Conservation (phyloP, 2,888 invertebrate genomes). For the Cryptocephalus primarius region DNA sequence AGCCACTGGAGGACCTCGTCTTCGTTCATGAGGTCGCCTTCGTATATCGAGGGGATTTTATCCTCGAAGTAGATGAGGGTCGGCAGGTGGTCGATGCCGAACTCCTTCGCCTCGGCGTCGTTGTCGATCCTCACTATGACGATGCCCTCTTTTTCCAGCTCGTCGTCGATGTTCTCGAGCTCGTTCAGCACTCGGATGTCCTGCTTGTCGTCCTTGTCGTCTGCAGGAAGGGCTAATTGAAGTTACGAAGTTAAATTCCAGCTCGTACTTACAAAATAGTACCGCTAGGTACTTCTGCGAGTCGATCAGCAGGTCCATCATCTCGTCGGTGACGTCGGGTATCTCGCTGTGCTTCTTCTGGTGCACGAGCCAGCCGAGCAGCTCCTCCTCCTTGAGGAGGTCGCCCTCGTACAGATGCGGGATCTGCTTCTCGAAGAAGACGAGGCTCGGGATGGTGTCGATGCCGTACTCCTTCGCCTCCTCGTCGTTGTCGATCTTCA, state of each 20-base stretch:
- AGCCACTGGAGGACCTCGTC: constrained; percentile 86
- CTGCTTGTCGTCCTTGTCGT: constrained; percentile 83
- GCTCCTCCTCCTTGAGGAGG: constrained; percentile 79
- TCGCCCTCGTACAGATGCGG: constrained; percentile 54
- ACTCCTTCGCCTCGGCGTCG: constrained; percentile 81
- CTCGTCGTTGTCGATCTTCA: constrained; percentile 79
- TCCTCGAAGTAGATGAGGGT: constrained; percentile 82
- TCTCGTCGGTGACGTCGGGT: constrained; percentile 85
- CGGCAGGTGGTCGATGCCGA: constrained; percentile 80
- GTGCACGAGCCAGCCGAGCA: constrained; percentile 82
- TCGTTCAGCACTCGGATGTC: constrained; percentile 80
- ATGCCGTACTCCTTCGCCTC: constrained; percentile 87
- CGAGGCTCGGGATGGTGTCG: constrained; percentile 71
- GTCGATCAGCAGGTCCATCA: constrained; percentile 84
- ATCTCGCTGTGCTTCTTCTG: constrained; percentile 86
- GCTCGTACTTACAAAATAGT: constrained; percentile 71
- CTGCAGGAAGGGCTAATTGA: constrained; percentile 35
- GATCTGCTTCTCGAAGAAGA: constrained; percentile 55
- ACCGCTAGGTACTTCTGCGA: constrained; percentile 73
- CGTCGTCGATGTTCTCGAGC: constrained; percentile 86
- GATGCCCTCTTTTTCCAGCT: constrained; percentile 80
- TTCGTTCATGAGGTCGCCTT: constrained; percentile 85
- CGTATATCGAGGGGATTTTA: constrained; percentile 82
- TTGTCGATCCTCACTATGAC: constrained; percentile 86
- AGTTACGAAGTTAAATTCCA: background rate